These are phyloP conservation scores for Vanessa atalanta DNA, from an alignment of 1,140 invertebrate genomes.

Conservation along the genomic window DNA sequence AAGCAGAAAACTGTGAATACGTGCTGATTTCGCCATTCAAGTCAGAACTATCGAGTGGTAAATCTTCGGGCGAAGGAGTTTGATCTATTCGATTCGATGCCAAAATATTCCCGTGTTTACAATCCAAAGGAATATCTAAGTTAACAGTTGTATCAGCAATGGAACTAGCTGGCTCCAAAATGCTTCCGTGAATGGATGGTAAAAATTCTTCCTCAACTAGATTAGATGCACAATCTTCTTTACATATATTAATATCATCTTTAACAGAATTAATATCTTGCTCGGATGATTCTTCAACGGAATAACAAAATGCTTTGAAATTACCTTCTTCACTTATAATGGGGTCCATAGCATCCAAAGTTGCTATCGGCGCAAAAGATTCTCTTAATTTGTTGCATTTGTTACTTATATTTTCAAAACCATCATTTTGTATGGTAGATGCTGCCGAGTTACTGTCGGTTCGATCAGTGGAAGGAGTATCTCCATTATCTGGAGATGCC, in stretches of 20 bases:
- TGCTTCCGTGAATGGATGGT: constrained; percentile 79
- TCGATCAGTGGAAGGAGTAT: constrained; percentile 79
- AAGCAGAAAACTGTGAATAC: constrained; percentile 73
- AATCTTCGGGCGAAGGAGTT: constrained; percentile 90
- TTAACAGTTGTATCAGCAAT: constrained; percentile 82
- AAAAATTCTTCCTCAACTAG: constrained; percentile 74
- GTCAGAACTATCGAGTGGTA: constrained; percentile 86
- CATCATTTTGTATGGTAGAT: constrained; percentile 77
- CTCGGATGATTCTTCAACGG: constrained; percentile 16
- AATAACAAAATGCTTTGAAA: constrained; percentile 39
- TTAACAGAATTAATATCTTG: constrained; percentile 26
- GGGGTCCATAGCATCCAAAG: constrained; percentile 54
- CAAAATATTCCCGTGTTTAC: constrained; percentile 67
- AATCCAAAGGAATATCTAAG: constrained; percentile 82
- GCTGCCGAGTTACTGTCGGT: constrained; percentile 76
- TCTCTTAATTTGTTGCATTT: constrained; percentile 46
- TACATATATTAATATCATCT: constrained; percentile 40
- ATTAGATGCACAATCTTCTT: constrained; percentile 38
- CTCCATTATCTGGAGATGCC: constrained; percentile 71
- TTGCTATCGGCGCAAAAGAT: constrained; percentile 55
- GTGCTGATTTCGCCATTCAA: constrained; percentile 80
- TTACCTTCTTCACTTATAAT: constrained; percentile 45
- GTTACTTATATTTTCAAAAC: constrained; percentile 58
- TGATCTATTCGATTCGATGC: constrained; percentile 83
- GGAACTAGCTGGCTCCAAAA: constrained; percentile 78